Evolutionary conservation across 2,113 vertebrate species (phyloP), one percentile per base, ranked within the genome.

Genomic region (Scomber colias): DNA sequence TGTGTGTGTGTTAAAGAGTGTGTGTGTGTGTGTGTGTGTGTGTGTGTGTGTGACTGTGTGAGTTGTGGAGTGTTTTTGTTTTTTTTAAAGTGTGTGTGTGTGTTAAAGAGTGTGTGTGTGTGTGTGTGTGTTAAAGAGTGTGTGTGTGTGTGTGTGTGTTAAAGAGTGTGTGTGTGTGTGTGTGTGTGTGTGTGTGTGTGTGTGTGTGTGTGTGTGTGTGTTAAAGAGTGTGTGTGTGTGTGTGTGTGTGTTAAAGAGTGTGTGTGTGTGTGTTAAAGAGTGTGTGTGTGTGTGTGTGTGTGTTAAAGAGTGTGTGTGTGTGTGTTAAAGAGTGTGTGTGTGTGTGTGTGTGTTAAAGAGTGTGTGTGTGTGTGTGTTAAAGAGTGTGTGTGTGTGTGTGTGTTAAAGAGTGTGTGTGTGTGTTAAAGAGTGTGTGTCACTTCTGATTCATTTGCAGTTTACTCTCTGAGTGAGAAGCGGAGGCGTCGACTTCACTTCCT

Each of bases 391-490:
- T 21, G 21, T 21, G 21, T 21, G 21, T 21, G 21, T 21, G 21
- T 21, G 21, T 21, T 21, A 21, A 21, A 21, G 21, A 21, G 21
- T 66, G 54, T 76, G 45, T 12, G 15, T 27, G 24, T 68, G 17
- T 66, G 59, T 27, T 27, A 27, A 27, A 27, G 24, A 27, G 13
- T 68, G 77, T 77, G 62, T 61, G 17, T 76, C 84, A 79, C 84
- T 76, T 87, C 77, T 86, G 83, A 92, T 81, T 89, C 78, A 86
- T 90, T 88, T 90, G 81, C 89, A 86, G 86, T 86, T 87, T 69
- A n/a, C 67, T 70, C 76, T 65, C 73, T 63, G 77, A 45, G 81
- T 75, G 79, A 86, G 85, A 89, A 79, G 49, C 35, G 85, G 85
- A 89, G 85, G 87, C 76, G 79, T 86, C 61, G 74, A 5, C 81